Conservation (phyloP, 2,113 vertebrate genomes). For the Planiliza haematocheilus region DNA sequence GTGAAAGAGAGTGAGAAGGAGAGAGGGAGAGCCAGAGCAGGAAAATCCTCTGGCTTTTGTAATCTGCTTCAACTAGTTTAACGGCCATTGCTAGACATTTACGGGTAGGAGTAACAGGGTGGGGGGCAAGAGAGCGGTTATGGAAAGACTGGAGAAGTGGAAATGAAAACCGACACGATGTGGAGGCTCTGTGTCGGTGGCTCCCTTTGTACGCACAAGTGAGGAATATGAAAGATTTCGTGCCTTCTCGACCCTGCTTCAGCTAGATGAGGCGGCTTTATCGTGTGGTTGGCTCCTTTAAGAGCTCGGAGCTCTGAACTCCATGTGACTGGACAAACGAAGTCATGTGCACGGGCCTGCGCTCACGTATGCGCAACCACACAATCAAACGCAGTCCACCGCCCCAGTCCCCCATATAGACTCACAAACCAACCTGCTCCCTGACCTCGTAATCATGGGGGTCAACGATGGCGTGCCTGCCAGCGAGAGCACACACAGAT, state of each 20-base stretch:
- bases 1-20: constrained; percentile 21
- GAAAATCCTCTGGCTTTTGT: constrained; percentile 72
- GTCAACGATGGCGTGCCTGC: constrained; percentile 75
- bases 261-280: constrained; percentile 35
- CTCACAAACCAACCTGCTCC: constrained; percentile 52
- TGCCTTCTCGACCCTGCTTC: constrained; percentile 23
- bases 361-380: constrained; percentile 22
- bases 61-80: constrained; percentile 71
- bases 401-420: background rate
- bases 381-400: constrained; percentile 18
- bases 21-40: constrained; percentile 17
- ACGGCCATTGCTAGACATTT: constrained; percentile 72
- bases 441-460: constrained; percentile 78
- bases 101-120: constrained; percentile 52
- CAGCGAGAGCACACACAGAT: constrained; percentile 51
- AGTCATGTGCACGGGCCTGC: constrained; percentile 27
- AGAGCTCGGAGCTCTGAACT: constrained; percentile 41
- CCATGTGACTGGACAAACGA: constrained; percentile 60
- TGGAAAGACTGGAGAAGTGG: constrained; percentile 65
- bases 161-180: constrained; percentile 68
- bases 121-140: constrained; percentile 50
- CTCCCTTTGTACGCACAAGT: constrained; percentile 37
- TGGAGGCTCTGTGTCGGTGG: constrained; percentile 43
- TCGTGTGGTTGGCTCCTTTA: constrained; percentile 61
- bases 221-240: constrained; percentile 30